Conservation (phyloP, 2,797 vertebrate species). For the Mormyrops attenuatus region DNA sequence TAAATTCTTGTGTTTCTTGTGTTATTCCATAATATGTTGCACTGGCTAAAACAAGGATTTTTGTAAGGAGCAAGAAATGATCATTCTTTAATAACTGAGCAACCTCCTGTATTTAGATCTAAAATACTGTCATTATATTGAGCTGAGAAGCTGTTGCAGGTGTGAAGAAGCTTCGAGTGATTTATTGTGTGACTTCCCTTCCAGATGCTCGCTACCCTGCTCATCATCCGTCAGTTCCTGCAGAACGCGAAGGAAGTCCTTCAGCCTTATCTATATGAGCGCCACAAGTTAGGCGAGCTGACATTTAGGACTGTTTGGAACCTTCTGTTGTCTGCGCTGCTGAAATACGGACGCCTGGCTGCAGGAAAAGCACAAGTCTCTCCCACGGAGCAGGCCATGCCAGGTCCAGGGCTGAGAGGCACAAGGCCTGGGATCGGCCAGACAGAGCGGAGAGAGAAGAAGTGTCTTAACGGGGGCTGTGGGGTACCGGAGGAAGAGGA, state of each 20-base stretch:
- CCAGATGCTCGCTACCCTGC: slow-evolving; percentile 93
- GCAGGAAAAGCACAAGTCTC: slow-evolving; percentile 57
- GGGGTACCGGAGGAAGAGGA: slow-evolving; percentile 82
- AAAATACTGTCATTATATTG: not conserved
- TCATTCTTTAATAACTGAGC: not conserved
- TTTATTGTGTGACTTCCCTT: not conserved
- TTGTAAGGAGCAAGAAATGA: not conserved
- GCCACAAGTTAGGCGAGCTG: slow-evolving; percentile 79
- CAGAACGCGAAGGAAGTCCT: slow-evolving; percentile 91
- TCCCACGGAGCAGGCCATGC: slow-evolving; percentile 51
- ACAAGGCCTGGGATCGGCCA: slow-evolving; percentile 51
- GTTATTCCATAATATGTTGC: not conserved
- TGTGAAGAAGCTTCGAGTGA: not conserved
- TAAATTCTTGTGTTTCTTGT: not conserved
- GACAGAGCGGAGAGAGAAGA: slow-evolving; percentile 65
- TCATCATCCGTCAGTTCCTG: slow-evolving; percentile 93
- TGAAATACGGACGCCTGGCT: slow-evolving; percentile 58
- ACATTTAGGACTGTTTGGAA: slow-evolving; percentile 67
- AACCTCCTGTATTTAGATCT: not conserved
- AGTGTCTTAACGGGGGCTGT: slow-evolving; percentile 86
- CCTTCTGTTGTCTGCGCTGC: slow-evolving; percentile 64
- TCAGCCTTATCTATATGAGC: slow-evolving; percentile 87
- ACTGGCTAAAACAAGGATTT: not conserved
- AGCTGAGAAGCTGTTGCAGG: not conserved
- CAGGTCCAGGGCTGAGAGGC: slow-evolving; percentile 49